Conservation (phyloP, 2,113 vertebrate species). For the Pteropus alecto region DNA sequence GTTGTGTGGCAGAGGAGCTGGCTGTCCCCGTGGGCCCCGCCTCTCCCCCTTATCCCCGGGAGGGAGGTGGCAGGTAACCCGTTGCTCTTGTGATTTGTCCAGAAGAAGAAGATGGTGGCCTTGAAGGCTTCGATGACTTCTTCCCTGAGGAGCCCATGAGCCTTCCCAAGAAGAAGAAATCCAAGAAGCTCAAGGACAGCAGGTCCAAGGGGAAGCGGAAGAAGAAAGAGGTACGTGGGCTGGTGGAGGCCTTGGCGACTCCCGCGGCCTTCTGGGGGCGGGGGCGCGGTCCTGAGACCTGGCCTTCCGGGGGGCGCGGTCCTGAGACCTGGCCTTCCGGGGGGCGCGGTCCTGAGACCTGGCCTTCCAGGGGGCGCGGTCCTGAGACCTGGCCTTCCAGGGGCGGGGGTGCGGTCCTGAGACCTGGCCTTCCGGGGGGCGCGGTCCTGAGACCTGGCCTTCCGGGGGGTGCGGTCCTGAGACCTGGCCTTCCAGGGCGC, state of each 20-base stretch:
- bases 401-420: background rate
- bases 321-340: background rate
- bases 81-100: background rate
- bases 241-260: rapidly evolving
- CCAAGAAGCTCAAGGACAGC: constrained; percentile 72
- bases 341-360: background rate
- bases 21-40: rapidly evolving
- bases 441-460: background rate
- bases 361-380: background rate
- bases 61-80: background rate
- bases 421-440: background rate
- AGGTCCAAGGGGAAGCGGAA: constrained; percentile 70
- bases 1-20: background rate
- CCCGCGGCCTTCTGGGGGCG: rapidly evolving
- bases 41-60: background rate
- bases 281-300: background rate
- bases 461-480: background rate
- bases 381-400: background rate
- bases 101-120: constrained; percentile 75
- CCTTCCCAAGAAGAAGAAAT: constrained; percentile 75
- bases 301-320: background rate
- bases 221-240: constrained; percentile 67
- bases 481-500: background rate
- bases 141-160: constrained; percentile 68
- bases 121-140: constrained; percentile 66